Base-by-base conservation (phyloP, 2,888 invertebrate species). In the Clivina fossor region DNA sequence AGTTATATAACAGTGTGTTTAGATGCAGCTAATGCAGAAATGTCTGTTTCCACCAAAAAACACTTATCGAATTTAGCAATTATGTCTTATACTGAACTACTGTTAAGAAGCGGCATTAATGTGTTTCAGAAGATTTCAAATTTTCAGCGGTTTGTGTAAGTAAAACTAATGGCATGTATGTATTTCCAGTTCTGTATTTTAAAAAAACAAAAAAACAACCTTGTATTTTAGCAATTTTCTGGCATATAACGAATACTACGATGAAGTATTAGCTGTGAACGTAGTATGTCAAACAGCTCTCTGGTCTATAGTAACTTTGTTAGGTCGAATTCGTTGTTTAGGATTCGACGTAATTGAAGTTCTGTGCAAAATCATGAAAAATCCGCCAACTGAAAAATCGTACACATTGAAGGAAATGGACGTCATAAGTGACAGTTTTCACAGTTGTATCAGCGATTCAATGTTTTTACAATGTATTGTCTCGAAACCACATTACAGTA, bases 1-100 rank as follows among this genome's bases (percentile, higher is more conserved):
- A 79, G 77, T 60, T 82, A 81, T 63, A 75, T 84, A 24, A 78
- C 78, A 53, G 71, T 83, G 24, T 80, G 79, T 64, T 73, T 80
- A 59, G 72, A 75, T 38, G 74, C 78, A 9, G 76, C 78, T 43
- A 78, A 80, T 58, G 72, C 75, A 13, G 80, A 80, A 60, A 74
- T 81, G 65, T 80, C 83, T 5, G 74, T 80, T 61, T 76, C 78
- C 15, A 84, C 84, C 50, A 78, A 80, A 65, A 80, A 82, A 62
- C 81, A 84, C 64, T 76, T 85, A 50, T 81, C 84, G 11, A 84
- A 84, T 70, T 76, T 85, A 64, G 81, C 82, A 38, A 76, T 85
- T 11, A 79, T 84, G 71, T 81, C 83, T 56, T 83, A 81, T 65
- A 79, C 83, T 1, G 82, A 85, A 66, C 75, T 80, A 66, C 75